Percentiles rank a stretch among this genome's conserved stretches.
These are phyloP conservation scores for Limnephilus lunatus DNA, from an alignment of 2,888 invertebrate species.

Conservation along the genomic window DNA sequence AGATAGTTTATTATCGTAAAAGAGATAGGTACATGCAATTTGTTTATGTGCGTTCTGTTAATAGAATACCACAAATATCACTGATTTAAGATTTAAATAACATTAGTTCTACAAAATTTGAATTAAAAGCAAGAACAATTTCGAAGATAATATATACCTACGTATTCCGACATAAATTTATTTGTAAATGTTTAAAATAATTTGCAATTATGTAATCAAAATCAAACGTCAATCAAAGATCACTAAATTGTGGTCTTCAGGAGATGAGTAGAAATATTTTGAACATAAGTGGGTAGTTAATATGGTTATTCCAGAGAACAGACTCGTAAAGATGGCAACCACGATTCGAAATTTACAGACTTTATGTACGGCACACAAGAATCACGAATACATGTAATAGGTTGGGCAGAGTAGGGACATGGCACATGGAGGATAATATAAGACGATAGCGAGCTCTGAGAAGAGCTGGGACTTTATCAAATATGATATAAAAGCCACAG, in stretches of 20 bases:
- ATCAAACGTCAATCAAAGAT: neutral
- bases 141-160: neutral
- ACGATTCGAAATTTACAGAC: neutral
- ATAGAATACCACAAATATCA: no score
- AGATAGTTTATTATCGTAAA: neutral
- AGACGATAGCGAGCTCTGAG: neutral
- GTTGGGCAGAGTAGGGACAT: neutral
- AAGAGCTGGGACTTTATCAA: neutral
- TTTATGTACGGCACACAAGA: neutral
- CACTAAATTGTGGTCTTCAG: neutral
- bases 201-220: neutral
- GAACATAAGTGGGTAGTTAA: neutral
- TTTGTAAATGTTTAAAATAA: neutral
- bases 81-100: no score
- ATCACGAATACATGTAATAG: neutral
- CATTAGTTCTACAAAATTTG: no score
- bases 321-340: neutral
- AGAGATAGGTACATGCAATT: no score
- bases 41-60: no score
- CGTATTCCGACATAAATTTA: neutral
- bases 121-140: no score
- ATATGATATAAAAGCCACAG: neutral
- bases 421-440: neutral
- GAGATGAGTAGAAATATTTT: neutral
- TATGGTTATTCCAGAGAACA: neutral